Evolutionary conservation across 2,888 invertebrate genomes (phyloP), one percentile per base, ranked within the genome.

Genomic region (Dryadula phaetusa): DNA sequence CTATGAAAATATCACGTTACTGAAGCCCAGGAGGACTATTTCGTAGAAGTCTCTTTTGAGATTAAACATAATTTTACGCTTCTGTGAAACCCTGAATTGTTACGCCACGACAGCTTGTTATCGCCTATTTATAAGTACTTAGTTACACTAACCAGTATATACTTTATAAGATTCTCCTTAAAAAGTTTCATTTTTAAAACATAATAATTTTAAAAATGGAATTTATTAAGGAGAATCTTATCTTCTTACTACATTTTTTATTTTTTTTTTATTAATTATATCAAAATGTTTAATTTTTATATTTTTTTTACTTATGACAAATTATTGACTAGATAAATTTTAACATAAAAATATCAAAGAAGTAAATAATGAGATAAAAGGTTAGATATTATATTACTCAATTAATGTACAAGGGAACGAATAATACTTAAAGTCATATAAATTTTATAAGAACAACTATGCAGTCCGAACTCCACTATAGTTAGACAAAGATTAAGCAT

Each of bases 1-100:
- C 14, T 34, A 6, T 20, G 16, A 32, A 34, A 34, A 54, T 22
- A 20, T 1, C 14, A 8, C 10, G 3, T 22, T 54, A 54, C 14
- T 8, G 37, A n/a, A 37, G 54, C 37, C 8, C 8, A 7, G 20
- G 37, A 22, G 0, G 6, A 56, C 37, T 40, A 22, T 37, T 40
- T 56, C n/a, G 22, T 2, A 22, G 8, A 56, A 56, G n/a, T 40
- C 37, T 22, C 22, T 56, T 44, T 20, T 54, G 47, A 54, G 25
- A 66, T 44, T 54, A 52, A 62, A 56, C 61, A 10, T 22, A 34
- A 67, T 69, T 64, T 56, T 47, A 62, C 54, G 61, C 61, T 20
- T 64, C 56, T 52, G 40, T 18, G 49, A 54, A 63, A 40, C 60
- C 46, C 44, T 53, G 47, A 62, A 61, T 49, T 54, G 34, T 54